Conservation (phyloP, 92 coral and sea anemone species). For the Phenganax stokvisi region DNA sequence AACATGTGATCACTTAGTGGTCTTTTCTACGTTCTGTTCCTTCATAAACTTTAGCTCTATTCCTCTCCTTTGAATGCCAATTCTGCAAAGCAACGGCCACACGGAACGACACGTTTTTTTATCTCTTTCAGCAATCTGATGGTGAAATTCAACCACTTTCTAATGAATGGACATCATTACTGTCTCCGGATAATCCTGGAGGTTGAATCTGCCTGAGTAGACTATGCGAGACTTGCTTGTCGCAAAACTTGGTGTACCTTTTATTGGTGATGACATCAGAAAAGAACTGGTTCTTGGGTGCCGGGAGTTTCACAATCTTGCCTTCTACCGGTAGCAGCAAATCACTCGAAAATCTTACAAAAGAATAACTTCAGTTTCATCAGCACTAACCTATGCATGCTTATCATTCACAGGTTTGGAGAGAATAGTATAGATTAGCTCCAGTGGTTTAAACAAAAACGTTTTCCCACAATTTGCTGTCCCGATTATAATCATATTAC, state of each 20-base stretch:
- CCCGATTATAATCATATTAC: background rate
- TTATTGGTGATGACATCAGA: background rate
- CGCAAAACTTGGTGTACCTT: background rate
- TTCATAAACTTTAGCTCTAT: background rate
- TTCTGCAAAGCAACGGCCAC: conserved; percentile 15
- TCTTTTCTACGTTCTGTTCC: background rate
- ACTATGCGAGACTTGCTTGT: background rate
- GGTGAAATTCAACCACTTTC: conserved; percentile 1
- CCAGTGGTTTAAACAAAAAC: conserved; percentile 5
- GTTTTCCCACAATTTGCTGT: conserved; percentile 1
- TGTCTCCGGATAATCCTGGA: background rate
- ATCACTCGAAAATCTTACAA: background rate
- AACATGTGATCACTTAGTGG: background rate
- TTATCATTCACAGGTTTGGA: conserved; percentile 3
- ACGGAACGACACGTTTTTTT: background rate
- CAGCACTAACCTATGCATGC: conserved; percentile 4
- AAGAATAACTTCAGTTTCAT: background rate
- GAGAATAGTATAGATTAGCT: background rate
- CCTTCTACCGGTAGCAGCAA: conserved; percentile 12
- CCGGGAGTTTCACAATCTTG: background rate
- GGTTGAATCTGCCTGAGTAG: background rate
- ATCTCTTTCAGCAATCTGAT: background rate
- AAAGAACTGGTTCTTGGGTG: conserved; percentile 9
- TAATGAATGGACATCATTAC: background rate
- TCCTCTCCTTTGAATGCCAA: background rate